These are phyloP conservation scores for Pristionchus entomophagus DNA, from an alignment of 2,888 invertebrate species.

Conservation along the genomic window DNA sequence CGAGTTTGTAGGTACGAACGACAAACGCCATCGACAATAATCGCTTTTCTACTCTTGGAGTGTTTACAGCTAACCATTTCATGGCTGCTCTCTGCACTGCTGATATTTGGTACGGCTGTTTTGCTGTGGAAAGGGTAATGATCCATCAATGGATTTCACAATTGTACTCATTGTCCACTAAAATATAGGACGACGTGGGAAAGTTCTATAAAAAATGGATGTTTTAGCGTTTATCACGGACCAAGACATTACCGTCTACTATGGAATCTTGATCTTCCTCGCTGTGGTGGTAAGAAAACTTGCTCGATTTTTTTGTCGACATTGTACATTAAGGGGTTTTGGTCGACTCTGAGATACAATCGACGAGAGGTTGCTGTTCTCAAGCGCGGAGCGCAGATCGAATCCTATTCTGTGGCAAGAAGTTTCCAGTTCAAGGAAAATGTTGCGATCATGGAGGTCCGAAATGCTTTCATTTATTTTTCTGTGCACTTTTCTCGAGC, in stretches of 20 bases:
- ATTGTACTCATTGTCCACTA: no score
- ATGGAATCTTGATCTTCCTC: not conserved
- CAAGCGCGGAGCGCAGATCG: constrained; percentile 1
- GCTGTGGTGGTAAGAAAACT: not conserved
- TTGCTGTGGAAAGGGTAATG: no score
- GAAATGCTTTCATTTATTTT: no score
- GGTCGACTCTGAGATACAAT: not conserved
- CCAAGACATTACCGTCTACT: not conserved
- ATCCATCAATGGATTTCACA: no score
- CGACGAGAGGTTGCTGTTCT: not conserved
- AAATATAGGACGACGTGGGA: no score
- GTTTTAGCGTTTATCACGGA: not conserved
- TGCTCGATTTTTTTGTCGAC: not conserved
- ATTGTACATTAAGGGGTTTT: not conserved
- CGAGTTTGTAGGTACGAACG: not conserved
- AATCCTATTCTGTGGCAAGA: not conserved
- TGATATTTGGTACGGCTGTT: no score
- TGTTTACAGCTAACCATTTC: not conserved
- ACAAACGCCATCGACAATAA: not conserved
- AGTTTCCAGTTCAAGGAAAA: constrained; percentile 6
- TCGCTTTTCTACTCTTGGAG: not conserved
- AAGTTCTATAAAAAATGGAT: no score
- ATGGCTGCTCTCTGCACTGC: not conserved
- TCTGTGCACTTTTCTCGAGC: no score
- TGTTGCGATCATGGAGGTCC: not conserved